Conservation (phyloP, 1,140 invertebrate species). For the Solenopsis invicta region DNA sequence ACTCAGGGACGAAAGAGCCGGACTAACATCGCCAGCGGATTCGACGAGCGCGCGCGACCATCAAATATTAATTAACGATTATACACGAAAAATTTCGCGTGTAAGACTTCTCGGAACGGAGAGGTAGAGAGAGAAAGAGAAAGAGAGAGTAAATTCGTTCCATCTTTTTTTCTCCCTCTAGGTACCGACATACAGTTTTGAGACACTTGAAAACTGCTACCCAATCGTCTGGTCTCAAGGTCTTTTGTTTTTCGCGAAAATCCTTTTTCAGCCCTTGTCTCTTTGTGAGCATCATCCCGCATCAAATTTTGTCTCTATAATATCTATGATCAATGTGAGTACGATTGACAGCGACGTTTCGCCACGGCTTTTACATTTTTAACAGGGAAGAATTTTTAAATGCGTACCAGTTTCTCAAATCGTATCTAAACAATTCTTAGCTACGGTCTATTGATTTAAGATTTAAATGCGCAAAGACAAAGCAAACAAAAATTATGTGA, state of each 20-base stretch:
- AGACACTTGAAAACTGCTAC: conserved; percentile 34
- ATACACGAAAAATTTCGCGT: conserved; percentile 23
- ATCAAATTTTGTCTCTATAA: conserved; percentile 9
- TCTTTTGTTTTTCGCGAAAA: conserved; percentile 27
- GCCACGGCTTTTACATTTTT: conserved; percentile 4
- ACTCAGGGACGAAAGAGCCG: conserved; percentile 12
- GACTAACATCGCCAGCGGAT: conserved; percentile 1
- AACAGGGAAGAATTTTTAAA: neutral
- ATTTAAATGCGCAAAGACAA: neutral
- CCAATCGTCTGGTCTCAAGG: neutral
- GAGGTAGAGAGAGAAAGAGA: neutral
- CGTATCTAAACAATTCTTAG: neutral
- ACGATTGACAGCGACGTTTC: neutral
- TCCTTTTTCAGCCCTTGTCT: neutral
- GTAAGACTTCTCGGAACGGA: neutral
- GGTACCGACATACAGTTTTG: neutral
- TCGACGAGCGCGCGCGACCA: neutral
- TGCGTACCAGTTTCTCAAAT: too few species aligned
- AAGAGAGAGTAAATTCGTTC: neutral
- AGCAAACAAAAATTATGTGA: neutral
- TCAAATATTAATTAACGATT: conserved; percentile 52
- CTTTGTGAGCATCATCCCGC: conserved; percentile 22
- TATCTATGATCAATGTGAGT: neutral
- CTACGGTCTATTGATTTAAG: neutral
- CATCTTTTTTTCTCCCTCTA: neutral